These are phyloP conservation scores for Heliconius ethilla DNA, from an alignment of 2,888 invertebrate genomes.

Conservation along the genomic window DNA sequence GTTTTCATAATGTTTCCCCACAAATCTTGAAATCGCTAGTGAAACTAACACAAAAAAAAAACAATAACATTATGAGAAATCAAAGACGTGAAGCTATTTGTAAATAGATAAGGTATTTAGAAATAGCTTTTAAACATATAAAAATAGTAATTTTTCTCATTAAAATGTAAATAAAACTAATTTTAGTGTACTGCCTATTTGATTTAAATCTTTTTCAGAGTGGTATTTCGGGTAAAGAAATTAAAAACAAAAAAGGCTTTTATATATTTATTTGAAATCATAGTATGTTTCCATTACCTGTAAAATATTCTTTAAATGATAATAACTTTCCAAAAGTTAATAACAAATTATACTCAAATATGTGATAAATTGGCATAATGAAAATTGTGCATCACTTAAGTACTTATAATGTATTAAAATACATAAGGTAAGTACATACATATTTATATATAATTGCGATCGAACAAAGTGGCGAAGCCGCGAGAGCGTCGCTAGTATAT, in stretches of 20 bases:
- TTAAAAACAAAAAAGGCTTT: not conserved
- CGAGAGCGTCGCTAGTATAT: too few species aligned
- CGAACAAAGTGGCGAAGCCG: too few species aligned
- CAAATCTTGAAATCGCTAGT: slow-evolving; percentile 56
- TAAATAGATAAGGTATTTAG: slow-evolving; percentile 69
- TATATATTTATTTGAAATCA: slow-evolving; percentile 4
- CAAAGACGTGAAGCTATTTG: slow-evolving; percentile 66
- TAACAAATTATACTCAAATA: not conserved
- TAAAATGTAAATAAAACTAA: slow-evolving; percentile 78
- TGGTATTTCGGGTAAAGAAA: not conserved
- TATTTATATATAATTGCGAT: too few species aligned
- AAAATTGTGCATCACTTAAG: too few species aligned
- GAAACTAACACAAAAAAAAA: slow-evolving; percentile 52
- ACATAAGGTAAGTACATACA: too few species aligned
- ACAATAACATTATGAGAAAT: slow-evolving; percentile 41
- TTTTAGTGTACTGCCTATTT: slow-evolving; percentile 70
- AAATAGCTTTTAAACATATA: slow-evolving; percentile 73
- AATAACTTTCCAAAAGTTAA: slow-evolving; percentile 2
- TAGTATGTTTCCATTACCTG: not conserved
- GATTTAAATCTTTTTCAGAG: slow-evolving; percentile 44
- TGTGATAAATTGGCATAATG: not conserved
- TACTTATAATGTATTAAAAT: too few species aligned
- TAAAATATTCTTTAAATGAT: not conserved
- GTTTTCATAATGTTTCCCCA: slow-evolving; percentile 43
- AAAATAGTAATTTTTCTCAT: slow-evolving; percentile 75